Evolutionary conservation across 2,797 vertebrate species (phyloP).

Genomic region (Corythornis leucogaster): DNA sequence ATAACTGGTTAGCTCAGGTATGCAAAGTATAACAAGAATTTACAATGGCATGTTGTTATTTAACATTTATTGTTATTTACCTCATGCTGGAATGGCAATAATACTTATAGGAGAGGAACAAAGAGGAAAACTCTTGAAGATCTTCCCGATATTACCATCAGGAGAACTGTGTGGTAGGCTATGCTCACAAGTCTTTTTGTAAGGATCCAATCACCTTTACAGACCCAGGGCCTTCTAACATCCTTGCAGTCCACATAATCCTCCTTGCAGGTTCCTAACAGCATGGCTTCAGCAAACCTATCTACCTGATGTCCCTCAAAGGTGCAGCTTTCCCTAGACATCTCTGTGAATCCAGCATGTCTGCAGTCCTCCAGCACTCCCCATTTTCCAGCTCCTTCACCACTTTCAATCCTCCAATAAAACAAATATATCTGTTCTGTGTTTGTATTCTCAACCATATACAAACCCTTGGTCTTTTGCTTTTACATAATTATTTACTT

Average conservation of each 20-base stretch:
- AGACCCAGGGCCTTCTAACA: background rate
- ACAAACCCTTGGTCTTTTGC: background rate
- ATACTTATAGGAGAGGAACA: background rate
- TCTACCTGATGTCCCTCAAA: background rate
- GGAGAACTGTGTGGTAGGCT: background rate
- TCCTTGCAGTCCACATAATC: background rate
- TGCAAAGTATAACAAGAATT: background rate
- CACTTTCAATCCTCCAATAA: background rate
- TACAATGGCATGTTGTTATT: background rate
- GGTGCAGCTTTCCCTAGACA: background rate
- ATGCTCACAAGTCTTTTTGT: background rate
- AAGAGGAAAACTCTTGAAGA: background rate
- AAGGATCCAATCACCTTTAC: background rate
- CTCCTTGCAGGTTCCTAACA: background rate
- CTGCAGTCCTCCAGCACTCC: background rate
- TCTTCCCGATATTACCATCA: background rate
- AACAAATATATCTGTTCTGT: background rate
- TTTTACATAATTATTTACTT: background rate
- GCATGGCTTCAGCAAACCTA: background rate
- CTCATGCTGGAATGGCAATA: background rate
- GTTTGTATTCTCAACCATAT: background rate
- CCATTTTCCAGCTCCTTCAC: background rate
- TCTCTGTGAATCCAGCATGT: background rate
- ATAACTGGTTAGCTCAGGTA: background rate
- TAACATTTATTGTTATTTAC: background rate